These are phyloP conservation scores for Lypha dubia DNA, from an alignment of 2,888 invertebrate species.

Conservation along the genomic window DNA sequence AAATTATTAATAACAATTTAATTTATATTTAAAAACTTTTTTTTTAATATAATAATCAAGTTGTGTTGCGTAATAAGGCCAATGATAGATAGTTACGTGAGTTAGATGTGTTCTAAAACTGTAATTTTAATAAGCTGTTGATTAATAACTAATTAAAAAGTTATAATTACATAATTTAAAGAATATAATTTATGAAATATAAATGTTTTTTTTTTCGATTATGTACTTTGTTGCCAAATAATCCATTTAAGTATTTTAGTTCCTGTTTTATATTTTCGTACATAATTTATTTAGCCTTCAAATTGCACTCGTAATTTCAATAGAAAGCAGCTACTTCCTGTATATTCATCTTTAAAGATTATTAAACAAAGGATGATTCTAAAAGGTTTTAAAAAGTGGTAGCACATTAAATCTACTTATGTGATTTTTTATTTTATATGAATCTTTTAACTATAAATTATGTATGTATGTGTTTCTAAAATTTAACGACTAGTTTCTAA, in stretches of 20 bases:
- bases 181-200: neutral
- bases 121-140: neutral
- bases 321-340: neutral
- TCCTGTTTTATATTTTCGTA: slow-evolving; percentile 10
- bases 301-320: neutral
- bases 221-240: neutral
- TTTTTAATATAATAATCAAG: slow-evolving; percentile 31
- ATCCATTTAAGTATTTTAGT: slow-evolving; percentile 5
- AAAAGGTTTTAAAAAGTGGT: neutral
- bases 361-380: neutral
- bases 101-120: neutral
- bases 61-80: neutral
- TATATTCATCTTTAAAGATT: neutral
- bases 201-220: neutral
- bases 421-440: neutral
- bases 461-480: neutral
- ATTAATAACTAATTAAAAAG: neutral
- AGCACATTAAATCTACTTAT: neutral
- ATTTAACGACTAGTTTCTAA: neutral
- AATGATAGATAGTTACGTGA: neutral
- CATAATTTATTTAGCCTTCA: slow-evolving; percentile 13
- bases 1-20: neutral
- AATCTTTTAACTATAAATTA: neutral
- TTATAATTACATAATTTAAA: neutral
- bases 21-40: slow-evolving; percentile 1